Conservation (phyloP, 2,888 invertebrate genomes). For the Perithous albicinctus region DNA sequence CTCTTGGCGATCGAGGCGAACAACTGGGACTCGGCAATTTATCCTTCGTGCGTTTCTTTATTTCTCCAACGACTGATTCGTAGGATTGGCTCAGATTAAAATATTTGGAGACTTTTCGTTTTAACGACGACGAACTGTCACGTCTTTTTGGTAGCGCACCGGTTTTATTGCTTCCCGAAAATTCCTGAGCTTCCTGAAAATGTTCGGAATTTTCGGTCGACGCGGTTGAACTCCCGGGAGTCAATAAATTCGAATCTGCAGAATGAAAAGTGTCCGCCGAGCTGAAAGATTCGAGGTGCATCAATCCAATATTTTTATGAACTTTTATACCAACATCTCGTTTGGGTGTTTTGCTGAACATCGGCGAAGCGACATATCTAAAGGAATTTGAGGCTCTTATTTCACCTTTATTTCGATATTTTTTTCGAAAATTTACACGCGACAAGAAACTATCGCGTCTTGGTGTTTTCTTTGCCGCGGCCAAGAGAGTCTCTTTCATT, state of each 20-base stretch:
- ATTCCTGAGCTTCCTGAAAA: neutral
- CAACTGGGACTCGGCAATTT: conserved; percentile 5
- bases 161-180: neutral
- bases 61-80: conserved; percentile 59
- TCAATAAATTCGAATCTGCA: conserved; percentile 31
- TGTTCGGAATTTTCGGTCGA: conserved; percentile 2
- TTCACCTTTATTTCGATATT: conserved; percentile 28
- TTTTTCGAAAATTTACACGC: conserved; percentile 65
- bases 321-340: conserved; percentile 55
- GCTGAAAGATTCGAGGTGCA: conserved; percentile 44
- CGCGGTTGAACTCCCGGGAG: neutral
- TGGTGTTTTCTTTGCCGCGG: conserved; percentile 70
- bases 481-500: conserved; percentile 68
- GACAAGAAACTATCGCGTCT: conserved; percentile 63
- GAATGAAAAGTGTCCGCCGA: conserved; percentile 57
- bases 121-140: conserved; percentile 23
- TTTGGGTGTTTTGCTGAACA: conserved; percentile 62
- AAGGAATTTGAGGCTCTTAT: conserved; percentile 1
- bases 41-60: conserved; percentile 44
- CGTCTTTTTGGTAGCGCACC: conserved; percentile 48
- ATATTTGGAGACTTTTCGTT: conserved; percentile 19
- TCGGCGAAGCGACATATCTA: conserved; percentile 47
- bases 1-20: neutral
- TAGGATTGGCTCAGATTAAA: conserved; percentile 19
- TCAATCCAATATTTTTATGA: conserved; percentile 35